Evolutionary conservation across 2,888 invertebrate species (phyloP), one percentile per base, ranked within the genome.

Genomic region (Microctonus aethiopoides): DNA sequence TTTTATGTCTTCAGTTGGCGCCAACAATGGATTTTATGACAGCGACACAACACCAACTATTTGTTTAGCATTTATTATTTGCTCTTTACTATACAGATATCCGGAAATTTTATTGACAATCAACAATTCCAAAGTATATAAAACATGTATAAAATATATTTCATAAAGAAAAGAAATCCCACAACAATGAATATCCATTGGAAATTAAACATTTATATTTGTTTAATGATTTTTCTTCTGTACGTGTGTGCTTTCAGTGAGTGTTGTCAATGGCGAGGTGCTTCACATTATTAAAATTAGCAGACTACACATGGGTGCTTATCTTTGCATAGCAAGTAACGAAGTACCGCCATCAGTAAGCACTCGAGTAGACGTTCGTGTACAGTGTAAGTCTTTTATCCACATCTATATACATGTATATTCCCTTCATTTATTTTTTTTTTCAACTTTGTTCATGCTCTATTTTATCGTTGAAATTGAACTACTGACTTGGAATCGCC

Each of bases 311-410:
- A 96, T 96, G 96, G 96, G 95, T 26, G 94, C 95, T 36, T 97
- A 96, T 87, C 89, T 96, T 73, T 96, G 96, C 88, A 96, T 96
- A 76, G 97, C 97, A 13, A 95, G 95, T 70, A 97, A 97, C 85
- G 95, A 95, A 69, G 95, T 97, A 34, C 95, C 95, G 32, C 96
- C 96, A 10, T 95, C 95, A 61, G 95, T 95, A 81, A 95, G 95
- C 88, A 87, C 79, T 59, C 80, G 84, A 20, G 83, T 86, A 32
- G 75, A 77, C 16, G 78, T 86, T 52, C 82, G 82, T 65, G 86
- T 86, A 13, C 86, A 86, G 72, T 86, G 86, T 86, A 77, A 85
- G 85, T 80, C 67, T 20, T 63, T 57, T 64, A 20, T 24, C 41
- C 9, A n/a, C 41, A 11, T 16, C 20, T 41, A 16, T 0, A 24